Evolutionary conservation across 2,797 vertebrate genomes (phyloP).

Genomic region (Telmatherina bonti): DNA sequence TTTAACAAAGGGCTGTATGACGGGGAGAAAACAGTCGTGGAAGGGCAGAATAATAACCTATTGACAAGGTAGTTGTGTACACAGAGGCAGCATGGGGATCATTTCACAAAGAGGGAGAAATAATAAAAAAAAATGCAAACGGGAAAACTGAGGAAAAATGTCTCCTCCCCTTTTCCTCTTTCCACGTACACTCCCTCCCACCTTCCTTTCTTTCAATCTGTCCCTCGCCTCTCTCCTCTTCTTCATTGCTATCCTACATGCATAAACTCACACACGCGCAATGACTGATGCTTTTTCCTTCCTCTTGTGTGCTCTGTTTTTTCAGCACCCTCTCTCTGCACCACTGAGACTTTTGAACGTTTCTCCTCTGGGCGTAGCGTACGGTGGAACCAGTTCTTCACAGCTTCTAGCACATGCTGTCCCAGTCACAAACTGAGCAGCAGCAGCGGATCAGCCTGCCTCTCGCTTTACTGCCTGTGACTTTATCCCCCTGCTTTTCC

Average conservation of each 20-base stretch:
- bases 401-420: constrained; percentile 59
- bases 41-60: constrained; percentile 60
- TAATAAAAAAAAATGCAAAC: constrained; percentile 59
- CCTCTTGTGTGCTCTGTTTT: constrained; percentile 64
- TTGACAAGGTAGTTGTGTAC: constrained; percentile 40
- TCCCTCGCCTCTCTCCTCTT: constrained; percentile 72
- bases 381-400: constrained; percentile 66
- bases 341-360: constrained; percentile 69
- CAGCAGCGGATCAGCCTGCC: constrained; percentile 43
- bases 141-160: constrained; percentile 74
- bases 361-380: constrained; percentile 50
- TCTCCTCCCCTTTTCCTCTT: constrained; percentile 73
- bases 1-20: constrained; percentile 61
- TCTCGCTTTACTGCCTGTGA: constrained; percentile 57
- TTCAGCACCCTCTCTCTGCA: constrained; percentile 68
- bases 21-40: constrained; percentile 48
- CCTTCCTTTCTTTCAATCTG: constrained; percentile 70
- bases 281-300: constrained; percentile 77
- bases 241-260: constrained; percentile 71
- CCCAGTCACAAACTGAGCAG: constrained; percentile 47
- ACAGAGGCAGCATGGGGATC: constrained; percentile 46
- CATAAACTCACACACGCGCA: constrained; percentile 58
- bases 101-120: constrained; percentile 36
- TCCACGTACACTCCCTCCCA: constrained; percentile 72
- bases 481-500: constrained; percentile 49